A percentile compares a stretch with the other conserved stretches of the same genome.
Evolutionary conservation across 2,113 vertebrate genomes (phyloP).

Genomic region (Pundamilia nyererei): DNA sequence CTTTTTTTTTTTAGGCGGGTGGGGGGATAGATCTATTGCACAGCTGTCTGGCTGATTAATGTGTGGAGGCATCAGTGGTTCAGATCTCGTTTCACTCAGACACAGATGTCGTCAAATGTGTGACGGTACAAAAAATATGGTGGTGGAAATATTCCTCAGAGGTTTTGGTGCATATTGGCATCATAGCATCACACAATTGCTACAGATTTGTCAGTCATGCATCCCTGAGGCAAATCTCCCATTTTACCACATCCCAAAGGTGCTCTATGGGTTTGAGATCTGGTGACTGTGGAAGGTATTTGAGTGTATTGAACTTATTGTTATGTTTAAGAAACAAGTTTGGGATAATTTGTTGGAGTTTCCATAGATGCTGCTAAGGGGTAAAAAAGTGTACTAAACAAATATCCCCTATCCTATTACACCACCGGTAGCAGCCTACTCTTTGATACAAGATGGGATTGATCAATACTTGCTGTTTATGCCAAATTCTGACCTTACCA

Average conservation of each 20-base stretch:
- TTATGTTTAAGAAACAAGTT: not conserved
- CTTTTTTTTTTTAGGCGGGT: not conserved
- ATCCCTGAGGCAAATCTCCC: not conserved
- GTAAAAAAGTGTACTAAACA: not conserved
- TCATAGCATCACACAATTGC: not conserved
- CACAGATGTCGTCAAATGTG: not conserved
- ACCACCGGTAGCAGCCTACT: not conserved
- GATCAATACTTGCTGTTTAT: not conserved
- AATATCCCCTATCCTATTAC: not conserved
- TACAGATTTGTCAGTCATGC: not conserved
- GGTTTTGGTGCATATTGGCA: not conserved
- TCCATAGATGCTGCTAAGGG: not conserved
- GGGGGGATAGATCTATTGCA: not conserved
- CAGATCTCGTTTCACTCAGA: not conserved
- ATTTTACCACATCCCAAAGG: not conserved
- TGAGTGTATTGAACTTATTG: not conserved
- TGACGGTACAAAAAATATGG: not conserved
- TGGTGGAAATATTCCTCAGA: not conserved
- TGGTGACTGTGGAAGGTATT: not conserved
- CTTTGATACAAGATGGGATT: not conserved
- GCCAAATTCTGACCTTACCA: not conserved
- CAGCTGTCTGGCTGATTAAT: not conserved
- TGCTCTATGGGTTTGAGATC: not conserved
- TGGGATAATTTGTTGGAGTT: not conserved
- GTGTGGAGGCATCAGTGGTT: not conserved